Conservation (phyloP, 2,797 vertebrate species). For the Rhynchonycteris naso region DNA sequence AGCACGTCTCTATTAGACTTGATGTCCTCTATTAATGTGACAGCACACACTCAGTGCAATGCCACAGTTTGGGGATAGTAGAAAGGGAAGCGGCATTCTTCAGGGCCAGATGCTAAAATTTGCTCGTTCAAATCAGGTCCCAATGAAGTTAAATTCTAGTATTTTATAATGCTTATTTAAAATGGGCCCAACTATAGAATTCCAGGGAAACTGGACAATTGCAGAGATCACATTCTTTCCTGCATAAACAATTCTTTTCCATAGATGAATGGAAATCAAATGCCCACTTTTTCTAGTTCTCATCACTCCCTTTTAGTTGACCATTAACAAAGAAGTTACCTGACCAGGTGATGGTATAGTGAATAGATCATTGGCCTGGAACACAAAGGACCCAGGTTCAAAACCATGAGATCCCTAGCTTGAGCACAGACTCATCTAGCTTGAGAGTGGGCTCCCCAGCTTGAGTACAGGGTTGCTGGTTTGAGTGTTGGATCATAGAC, state of each 20-base stretch:
- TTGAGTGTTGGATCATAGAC: too few relatives aligned
- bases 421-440: too few relatives aligned
- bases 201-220: conserved; percentile 33
- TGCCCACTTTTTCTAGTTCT: not conserved
- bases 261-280: conserved; percentile 13
- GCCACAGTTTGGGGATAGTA: not conserved
- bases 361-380: too few relatives aligned
- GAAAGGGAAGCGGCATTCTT: not conserved
- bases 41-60: conserved; percentile 59
- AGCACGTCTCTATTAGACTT: conserved; percentile 76
- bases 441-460: too few relatives aligned
- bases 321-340: conserved; percentile 55
- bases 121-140: conserved; percentile 43
- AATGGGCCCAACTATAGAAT: not conserved
- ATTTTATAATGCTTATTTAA: conserved; percentile 33
- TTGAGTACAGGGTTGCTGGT: too few relatives aligned
- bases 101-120: conserved; percentile 22
- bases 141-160: conserved; percentile 40
- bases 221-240: not conserved
- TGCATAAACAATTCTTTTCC: conserved; percentile 37
- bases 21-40: conserved; percentile 74
- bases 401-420: too few relatives aligned
- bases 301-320: not conserved
- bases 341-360: too few relatives aligned
- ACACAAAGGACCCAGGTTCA: too few relatives aligned